Conservation (phyloP, 2,888 invertebrate species). For the Sturmia bella region DNA sequence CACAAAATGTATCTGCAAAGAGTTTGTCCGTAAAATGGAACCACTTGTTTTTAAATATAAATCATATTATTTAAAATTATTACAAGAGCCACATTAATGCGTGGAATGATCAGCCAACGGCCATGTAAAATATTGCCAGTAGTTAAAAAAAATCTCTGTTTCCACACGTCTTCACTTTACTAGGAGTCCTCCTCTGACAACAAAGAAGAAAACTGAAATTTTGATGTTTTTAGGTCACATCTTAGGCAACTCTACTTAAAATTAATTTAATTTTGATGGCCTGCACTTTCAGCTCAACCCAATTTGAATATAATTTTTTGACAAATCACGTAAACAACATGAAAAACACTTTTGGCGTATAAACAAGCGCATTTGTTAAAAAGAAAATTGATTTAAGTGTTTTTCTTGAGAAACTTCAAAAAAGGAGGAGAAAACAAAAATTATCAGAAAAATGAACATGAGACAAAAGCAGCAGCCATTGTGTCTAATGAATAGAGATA, state of each 20-base stretch:
- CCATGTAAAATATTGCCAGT: too few relatives aligned
- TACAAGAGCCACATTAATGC: too few relatives aligned
- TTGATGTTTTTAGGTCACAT: too few relatives aligned
- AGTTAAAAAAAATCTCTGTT: constrained; percentile 67
- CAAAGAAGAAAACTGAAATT: constrained; percentile 20
- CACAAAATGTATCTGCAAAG: too few relatives aligned
- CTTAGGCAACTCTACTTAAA: constrained; percentile 1
- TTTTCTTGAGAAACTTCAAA: constrained; percentile 57
- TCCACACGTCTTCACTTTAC: constrained; percentile 64
- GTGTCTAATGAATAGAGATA: constrained; percentile 42
- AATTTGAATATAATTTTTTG: constrained; percentile 45
- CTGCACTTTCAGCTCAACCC: background rate
- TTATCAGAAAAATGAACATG: background rate
- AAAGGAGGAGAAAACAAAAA: background rate
- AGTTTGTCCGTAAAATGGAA: too few relatives aligned
- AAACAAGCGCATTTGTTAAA: constrained; percentile 42
- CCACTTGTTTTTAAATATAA: too few relatives aligned
- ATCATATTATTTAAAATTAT: too few relatives aligned
- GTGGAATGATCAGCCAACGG: too few relatives aligned
- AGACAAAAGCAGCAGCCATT: constrained; percentile 46
- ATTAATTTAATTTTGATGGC: constrained; percentile 6
- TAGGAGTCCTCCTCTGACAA: background rate
- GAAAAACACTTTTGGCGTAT: background rate
- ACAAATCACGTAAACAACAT: constrained; percentile 53
- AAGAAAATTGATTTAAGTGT: constrained; percentile 65